Conservation (phyloP, 2,888 invertebrate genomes). For the Brenthis daphne region DNA sequence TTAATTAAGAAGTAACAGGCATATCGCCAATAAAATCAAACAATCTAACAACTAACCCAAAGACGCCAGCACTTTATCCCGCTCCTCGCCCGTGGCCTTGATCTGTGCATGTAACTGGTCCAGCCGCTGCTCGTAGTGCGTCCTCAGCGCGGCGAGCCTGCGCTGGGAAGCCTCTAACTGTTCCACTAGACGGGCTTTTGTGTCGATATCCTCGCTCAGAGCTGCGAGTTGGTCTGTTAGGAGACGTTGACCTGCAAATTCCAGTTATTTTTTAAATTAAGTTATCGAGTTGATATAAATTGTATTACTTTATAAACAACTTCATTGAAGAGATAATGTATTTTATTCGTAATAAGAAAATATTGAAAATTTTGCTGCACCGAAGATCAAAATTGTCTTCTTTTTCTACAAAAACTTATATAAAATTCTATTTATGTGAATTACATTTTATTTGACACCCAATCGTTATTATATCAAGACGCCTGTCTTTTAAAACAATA, state of each 20-base stretch:
- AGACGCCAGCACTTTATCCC: conserved; percentile 92
- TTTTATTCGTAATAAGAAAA: no score
- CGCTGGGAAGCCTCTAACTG: conserved; percentile 95
- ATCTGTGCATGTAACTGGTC: conserved; percentile 92
- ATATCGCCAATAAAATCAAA: not conserved
- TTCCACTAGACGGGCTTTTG: conserved; percentile 96
- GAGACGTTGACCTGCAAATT: conserved; percentile 69
- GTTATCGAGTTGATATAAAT: no score
- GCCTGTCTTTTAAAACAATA: not conserved
- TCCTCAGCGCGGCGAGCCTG: conserved; percentile 90
- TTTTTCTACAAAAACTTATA: no score
- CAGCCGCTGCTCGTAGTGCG: conserved; percentile 96
- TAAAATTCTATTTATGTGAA: no score
- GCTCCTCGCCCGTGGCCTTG: conserved; percentile 92
- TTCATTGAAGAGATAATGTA: no score
- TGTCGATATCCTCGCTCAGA: conserved; percentile 95
- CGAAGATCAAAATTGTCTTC: no score
- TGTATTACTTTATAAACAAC: no score
- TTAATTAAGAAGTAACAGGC: no score
- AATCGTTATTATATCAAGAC: no score
- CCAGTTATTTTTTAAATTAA: no score
- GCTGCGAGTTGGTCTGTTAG: conserved; percentile 92
- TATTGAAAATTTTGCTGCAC: no score
- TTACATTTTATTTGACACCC: no score
- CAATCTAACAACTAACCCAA: conserved; percentile 55